These are phyloP conservation scores for Festucalex cinctus DNA, from an alignment of 2,113 vertebrate species.

Conservation along the genomic window DNA sequence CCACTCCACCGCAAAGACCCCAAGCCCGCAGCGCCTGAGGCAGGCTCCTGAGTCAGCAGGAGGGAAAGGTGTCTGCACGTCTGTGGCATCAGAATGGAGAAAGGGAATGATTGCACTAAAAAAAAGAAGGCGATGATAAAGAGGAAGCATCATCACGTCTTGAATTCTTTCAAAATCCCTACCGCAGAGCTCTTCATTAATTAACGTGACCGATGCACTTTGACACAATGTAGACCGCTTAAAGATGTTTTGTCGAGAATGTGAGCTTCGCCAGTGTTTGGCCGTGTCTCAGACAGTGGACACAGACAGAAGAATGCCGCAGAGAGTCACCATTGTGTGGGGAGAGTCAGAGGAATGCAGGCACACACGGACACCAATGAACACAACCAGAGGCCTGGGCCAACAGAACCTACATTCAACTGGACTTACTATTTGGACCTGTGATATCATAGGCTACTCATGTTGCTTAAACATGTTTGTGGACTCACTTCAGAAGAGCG, in stretches of 20 bases:
- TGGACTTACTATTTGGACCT: constrained; percentile 26
- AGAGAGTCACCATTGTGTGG: constrained; percentile 68
- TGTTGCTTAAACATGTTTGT: constrained; percentile 16
- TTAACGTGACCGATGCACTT: not conserved
- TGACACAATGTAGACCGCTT: not conserved
- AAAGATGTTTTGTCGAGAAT: constrained; percentile 4
- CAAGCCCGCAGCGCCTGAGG: constrained; percentile 69
- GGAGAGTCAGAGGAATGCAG: constrained; percentile 68
- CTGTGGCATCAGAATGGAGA: constrained; percentile 63
- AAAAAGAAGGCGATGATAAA: constrained; percentile 36
- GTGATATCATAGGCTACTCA: constrained; percentile 42
- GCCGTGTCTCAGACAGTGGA: constrained; percentile 59
- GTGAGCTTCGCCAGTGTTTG: constrained; percentile 5
- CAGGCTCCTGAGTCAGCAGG: constrained; percentile 76
- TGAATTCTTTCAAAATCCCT: constrained; percentile 23
- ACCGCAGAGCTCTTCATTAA: constrained; percentile 8
- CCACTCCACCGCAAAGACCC: constrained; percentile 60
- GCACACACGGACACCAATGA: constrained; percentile 59
- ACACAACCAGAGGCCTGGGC: constrained; percentile 57
- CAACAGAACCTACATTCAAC: constrained; percentile 31
- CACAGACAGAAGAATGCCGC: constrained; percentile 71
- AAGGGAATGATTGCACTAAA: constrained; percentile 16
- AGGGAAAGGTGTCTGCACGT: constrained; percentile 76
- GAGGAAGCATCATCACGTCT: constrained; percentile 24
- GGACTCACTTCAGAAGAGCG: constrained; percentile 19